Conservation (phyloP, 2,113 vertebrate species). For the Myotis brandtii region DNA sequence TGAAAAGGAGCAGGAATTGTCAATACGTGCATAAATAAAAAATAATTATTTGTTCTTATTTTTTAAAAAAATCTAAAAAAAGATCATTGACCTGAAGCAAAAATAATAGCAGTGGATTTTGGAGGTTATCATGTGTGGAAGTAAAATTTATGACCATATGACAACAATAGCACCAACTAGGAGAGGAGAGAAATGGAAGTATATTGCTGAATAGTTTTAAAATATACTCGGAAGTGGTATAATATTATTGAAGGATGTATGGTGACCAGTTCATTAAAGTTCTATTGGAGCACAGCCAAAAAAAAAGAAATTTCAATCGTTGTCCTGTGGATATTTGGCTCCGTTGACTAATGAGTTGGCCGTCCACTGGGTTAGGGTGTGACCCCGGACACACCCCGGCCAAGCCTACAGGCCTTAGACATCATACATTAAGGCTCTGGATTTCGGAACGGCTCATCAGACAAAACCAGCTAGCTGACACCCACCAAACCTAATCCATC, state of each 20-base stretch:
- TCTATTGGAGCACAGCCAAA: no score
- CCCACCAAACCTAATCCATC: no score
- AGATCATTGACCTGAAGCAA: background rate
- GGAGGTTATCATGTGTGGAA: background rate
- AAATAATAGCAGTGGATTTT: background rate
- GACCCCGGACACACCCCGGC: fast-evolving
- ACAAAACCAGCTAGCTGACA: background rate
- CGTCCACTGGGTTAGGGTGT: fast-evolving
- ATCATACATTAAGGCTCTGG: background rate
- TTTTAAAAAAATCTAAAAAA: background rate
- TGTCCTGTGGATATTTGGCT: no score
- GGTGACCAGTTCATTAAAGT: no score
- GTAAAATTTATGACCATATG: background rate
- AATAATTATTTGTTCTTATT: background rate
- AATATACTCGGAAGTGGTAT: no score
- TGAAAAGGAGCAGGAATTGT: background rate
- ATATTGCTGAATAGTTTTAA: no score
- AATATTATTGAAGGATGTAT: no score
- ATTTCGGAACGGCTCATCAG: fast-evolving
- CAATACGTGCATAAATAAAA: background rate
- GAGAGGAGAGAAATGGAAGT: background rate
- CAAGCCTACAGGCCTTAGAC: no score
- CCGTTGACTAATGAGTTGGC: no score
- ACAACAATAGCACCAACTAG: background rate
- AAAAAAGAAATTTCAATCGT: no score